Base-by-base conservation (phyloP, 1,140 invertebrate species). In the Drosophila quadrilineata region DNA sequence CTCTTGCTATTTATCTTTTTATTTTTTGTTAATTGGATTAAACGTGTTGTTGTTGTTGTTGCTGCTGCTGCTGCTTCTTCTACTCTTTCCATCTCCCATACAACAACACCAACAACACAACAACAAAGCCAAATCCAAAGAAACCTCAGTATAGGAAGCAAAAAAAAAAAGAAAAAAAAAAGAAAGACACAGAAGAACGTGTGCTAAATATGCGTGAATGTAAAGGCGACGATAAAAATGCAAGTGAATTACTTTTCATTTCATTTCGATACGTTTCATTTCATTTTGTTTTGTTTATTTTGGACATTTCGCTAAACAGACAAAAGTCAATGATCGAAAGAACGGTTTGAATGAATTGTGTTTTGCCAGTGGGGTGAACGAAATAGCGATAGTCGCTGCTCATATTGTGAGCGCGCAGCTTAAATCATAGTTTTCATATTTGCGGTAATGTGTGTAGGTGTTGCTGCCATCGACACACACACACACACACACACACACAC, bases 1-100 rank as follows among this genome's bases (percentile, higher is more conserved):
- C n/a, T n/a, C n/a, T n/a, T 9, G 45, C 49, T 60, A 62, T 76
- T 60, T 62, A 56, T 79, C 80, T 80, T 70, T 74, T 38, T n/a
- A n/a, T 50, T 66, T 84, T 84, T 79, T 74, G 65, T 85, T 85
- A 84, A 84, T 84, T 84, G 79, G 79, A 84, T 84, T 84, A 85
- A 67, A n/a, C n/a, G n/a, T n/a, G n/a, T 60, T 49, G 79, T 73
- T 75, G 50, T 50, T 43, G 40, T 26, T 43, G 8, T 41, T 33
- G 31, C 2, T 38, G n/a, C 6, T 24, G 24, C 24, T 24, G 24
- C 84, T 45, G 52, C 31, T 52, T 67, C 69, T 72, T 72, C 67
- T n/a, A n/a, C n/a, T n/a, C n/a, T n/a, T n/a, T n/a, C n/a, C n/a
- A n/a, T n/a, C n/a, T n/a, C n/a, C n/a, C n/a, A n/a, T n/a, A n/a